These are phyloP conservation scores for Acanthopleura granulata DNA, from an alignment of 2,888 invertebrate species.

Conservation along the genomic window DNA sequence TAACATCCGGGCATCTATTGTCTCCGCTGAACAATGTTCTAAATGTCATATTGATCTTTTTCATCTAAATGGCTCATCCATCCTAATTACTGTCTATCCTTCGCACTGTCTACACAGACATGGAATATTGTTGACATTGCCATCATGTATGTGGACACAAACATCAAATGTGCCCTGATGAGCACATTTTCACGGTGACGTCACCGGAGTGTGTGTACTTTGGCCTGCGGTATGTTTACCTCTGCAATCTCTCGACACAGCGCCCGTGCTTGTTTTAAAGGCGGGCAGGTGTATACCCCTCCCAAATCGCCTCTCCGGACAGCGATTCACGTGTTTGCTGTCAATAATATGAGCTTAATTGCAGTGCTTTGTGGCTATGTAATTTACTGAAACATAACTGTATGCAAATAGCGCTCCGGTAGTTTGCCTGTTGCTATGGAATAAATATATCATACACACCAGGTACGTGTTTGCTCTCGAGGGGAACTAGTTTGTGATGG, in stretches of 20 bases:
- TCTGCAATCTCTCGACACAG: not conserved
- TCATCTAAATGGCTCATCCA: conserved; percentile 16
- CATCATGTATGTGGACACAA: not conserved
- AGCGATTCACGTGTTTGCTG: not conserved
- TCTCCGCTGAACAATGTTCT: too few species aligned
- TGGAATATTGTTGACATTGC: not conserved
- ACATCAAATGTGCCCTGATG: conserved; percentile 7
- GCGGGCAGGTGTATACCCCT: not conserved
- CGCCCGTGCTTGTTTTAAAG: not conserved
- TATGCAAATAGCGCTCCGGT: not conserved
- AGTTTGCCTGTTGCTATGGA: conserved; percentile 3
- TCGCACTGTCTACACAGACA: not conserved
- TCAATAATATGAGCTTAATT: conserved; percentile 13
- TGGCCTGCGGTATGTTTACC: not conserved
- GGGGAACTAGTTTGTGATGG: not conserved
- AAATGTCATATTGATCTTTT: conserved; percentile 10
- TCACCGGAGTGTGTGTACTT: not conserved
- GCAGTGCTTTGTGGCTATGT: not conserved
- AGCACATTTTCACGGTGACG: conserved; percentile 10
- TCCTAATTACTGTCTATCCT: conserved; percentile 4
- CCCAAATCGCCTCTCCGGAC: not conserved
- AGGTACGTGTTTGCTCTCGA: not conserved
- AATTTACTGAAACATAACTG: conserved; percentile 4
- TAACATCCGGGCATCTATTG: too few species aligned
- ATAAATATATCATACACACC: not conserved